Conservation (phyloP, 2,113 vertebrate genomes). For the Micromys minutus region DNA sequence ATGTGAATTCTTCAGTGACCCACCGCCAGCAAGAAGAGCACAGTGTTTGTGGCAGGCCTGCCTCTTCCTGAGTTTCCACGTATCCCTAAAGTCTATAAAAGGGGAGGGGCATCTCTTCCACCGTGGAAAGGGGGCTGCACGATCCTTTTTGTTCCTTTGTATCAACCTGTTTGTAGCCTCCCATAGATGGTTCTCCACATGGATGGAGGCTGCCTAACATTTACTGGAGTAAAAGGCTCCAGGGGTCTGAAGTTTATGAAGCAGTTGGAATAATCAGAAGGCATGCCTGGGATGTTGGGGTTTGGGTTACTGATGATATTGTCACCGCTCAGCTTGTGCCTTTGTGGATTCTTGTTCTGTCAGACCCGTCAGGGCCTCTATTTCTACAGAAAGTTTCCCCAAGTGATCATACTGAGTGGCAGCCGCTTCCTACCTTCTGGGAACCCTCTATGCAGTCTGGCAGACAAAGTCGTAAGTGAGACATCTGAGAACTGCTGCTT, state of each 20-base stretch:
- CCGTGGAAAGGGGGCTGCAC: neutral
- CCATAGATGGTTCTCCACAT: neutral
- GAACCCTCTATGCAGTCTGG: neutral
- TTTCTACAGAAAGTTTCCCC: slow-evolving; percentile 25
- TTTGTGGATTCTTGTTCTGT: neutral
- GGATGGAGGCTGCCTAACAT: neutral
- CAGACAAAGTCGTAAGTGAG: neutral
- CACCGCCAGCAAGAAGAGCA: neutral
- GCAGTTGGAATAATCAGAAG: neutral
- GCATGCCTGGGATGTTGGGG: neutral
- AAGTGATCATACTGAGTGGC: neutral
- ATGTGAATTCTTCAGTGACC: neutral
- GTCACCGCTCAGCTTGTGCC: neutral
- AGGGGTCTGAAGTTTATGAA: neutral
- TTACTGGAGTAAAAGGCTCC: neutral
- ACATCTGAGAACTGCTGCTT: neutral
- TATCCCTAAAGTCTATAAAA: neutral
- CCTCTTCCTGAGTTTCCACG: neutral
- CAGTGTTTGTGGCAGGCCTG: neutral
- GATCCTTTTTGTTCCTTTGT: neutral
- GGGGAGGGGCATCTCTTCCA: neutral
- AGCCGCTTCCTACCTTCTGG: neutral
- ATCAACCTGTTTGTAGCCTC: neutral
- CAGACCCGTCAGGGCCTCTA: neutral
- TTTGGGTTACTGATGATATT: neutral